Evolutionary conservation across 2,797 vertebrate genomes (phyloP).

Genomic region (Thunnus albacares): DNA sequence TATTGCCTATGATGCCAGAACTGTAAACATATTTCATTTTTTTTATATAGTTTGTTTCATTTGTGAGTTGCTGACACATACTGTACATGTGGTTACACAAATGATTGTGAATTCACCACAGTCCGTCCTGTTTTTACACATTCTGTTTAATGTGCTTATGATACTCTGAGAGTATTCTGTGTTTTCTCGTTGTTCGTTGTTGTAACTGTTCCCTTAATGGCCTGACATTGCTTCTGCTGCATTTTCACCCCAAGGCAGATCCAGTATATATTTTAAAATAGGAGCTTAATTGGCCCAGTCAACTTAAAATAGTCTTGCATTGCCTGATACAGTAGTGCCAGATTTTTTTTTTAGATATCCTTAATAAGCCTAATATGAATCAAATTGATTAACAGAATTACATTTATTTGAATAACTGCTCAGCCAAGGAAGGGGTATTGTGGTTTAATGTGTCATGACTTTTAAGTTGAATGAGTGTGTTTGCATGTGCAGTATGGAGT

Average conservation of each 20-base stretch:
- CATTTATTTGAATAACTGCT: constrained; percentile 37
- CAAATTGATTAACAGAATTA: constrained; percentile 49
- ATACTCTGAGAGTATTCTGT: constrained; percentile 54
- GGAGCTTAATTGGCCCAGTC: constrained; percentile 34
- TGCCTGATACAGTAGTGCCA: constrained; percentile 36
- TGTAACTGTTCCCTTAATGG: constrained; percentile 42
- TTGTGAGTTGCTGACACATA: constrained; percentile 22
- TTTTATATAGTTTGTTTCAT: constrained; percentile 19
- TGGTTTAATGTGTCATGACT: constrained; percentile 22
- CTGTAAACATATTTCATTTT: neutral
- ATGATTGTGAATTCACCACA: constrained; percentile 16
- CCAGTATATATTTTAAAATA: constrained; percentile 34
- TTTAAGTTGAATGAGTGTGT: constrained; percentile 35
- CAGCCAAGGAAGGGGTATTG: constrained; percentile 29
- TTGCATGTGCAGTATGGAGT: constrained; percentile 64
- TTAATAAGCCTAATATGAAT: constrained; percentile 46
- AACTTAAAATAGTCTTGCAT: constrained; percentile 28
- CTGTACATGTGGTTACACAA: neutral
- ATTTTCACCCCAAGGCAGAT: constrained; percentile 43
- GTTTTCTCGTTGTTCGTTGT: constrained; percentile 35
- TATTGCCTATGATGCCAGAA: constrained; percentile 20
- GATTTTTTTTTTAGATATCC: constrained; percentile 27
- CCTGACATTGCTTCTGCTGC: constrained; percentile 26
- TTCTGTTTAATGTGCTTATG: constrained; percentile 44
- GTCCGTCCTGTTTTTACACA: constrained; percentile 37